Conservation (phyloP, 1,140 invertebrate species). For the Caenorhabditis brenneri region DNA sequence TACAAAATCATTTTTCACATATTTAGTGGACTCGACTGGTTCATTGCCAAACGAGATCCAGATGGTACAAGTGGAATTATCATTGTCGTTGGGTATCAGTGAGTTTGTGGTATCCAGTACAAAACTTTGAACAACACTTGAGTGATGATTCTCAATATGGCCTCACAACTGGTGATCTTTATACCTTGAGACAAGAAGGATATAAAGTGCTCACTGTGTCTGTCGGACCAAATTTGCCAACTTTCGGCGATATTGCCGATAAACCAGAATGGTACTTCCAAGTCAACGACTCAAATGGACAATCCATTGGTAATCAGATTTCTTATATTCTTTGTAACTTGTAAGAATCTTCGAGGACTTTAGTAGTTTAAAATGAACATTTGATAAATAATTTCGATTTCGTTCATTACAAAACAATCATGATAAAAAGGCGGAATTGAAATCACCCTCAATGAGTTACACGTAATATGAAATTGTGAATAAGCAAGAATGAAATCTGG, state of each 20-base stretch:
- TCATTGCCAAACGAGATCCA: not conserved
- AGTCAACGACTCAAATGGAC: conserved; percentile 1
- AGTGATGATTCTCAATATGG: not conserved
- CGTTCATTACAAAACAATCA: not conserved
- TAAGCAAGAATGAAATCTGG: not conserved
- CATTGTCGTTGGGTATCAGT: conserved; percentile 1
- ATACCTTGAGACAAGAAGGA: not conserved
- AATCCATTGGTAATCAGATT: not conserved
- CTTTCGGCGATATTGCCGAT: not conserved
- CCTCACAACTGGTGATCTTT: not conserved
- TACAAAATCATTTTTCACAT: not conserved
- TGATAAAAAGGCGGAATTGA: conserved; percentile 22
- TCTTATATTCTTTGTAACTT: conserved; percentile 19
- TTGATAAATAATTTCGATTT: no score
- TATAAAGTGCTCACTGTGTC: not conserved
- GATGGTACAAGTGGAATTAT: not conserved
- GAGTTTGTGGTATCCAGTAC: not conserved
- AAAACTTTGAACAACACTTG: not conserved
- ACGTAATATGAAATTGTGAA: not conserved
- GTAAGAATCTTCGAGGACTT: not conserved
- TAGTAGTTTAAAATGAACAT: no score
- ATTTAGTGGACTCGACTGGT: not conserved
- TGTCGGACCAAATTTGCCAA: not conserved
- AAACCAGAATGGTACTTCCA: conserved; percentile 12
- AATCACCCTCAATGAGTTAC: conserved; percentile 12